These are phyloP conservation scores for Nymphicus hollandicus DNA, from an alignment of 2,113 vertebrate genomes.

Conservation along the genomic window DNA sequence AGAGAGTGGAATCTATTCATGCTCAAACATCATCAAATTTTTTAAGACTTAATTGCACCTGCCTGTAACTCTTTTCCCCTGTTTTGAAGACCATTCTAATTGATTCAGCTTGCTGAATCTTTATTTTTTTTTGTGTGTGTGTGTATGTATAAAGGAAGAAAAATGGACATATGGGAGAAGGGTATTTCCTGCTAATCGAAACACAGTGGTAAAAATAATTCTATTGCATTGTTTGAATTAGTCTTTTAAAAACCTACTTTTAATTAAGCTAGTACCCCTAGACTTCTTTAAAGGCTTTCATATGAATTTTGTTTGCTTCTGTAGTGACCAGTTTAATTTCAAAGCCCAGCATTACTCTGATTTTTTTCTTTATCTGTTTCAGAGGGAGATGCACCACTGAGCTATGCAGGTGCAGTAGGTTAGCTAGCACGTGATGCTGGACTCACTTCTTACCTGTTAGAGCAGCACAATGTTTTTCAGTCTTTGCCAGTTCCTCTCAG, in stretches of 20 bases:
- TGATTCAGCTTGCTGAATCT: not conserved
- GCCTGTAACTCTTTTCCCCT: not conserved
- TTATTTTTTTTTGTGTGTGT: not conserved
- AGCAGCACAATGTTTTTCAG: not conserved
- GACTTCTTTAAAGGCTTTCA: not conserved
- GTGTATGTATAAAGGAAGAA: not conserved
- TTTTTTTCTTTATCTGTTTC: not conserved
- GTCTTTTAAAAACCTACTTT: not conserved
- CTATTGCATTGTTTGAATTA: not conserved
- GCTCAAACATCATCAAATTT: not conserved
- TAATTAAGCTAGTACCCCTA: not conserved
- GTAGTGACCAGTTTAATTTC: not conserved
- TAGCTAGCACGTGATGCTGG: not conserved
- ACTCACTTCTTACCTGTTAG: not conserved
- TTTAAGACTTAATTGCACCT: not conserved
- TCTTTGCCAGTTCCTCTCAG: not conserved
- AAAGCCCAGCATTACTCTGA: not conserved
- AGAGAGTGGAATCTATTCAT: not conserved
- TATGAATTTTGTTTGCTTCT: not conserved
- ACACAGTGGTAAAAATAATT: not conserved
- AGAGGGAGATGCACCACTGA: not conserved
- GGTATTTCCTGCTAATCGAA: not conserved
- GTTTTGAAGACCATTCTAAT: not conserved
- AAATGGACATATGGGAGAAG: not conserved
- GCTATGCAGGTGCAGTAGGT: not conserved